Conservation (phyloP, 2,797 vertebrate genomes). For the Aphelocoma californica region DNA sequence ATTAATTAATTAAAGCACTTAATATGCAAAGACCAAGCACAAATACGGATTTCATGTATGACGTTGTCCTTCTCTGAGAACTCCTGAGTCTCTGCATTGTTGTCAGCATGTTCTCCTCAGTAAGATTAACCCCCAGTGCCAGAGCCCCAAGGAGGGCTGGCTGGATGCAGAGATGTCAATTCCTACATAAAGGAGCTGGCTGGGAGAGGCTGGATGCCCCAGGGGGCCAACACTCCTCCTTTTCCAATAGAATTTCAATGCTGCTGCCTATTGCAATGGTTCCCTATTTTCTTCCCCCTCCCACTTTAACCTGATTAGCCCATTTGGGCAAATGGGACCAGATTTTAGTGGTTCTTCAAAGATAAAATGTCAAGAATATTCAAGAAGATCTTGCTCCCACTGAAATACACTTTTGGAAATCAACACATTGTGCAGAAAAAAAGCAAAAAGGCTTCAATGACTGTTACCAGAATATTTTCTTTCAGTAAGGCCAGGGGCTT, state of each 20-base stretch:
- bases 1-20: no score
- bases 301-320: not conserved
- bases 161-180: rapidly evolving
- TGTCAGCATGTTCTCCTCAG: not conserved
- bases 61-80: not conserved
- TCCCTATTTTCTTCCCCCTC: not conserved
- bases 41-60: no score
- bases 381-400: not conserved
- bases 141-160: not conserved
- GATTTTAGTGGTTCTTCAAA: not conserved
- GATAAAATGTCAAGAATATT: not conserved
- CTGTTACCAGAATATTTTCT: not conserved
- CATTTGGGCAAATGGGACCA: not conserved
- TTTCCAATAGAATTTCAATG: not conserved
- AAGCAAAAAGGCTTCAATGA: not conserved
- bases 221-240: not conserved
- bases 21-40: no score
- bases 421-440: not conserved
- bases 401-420: not conserved
- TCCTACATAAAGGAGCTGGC: not conserved
- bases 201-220: not conserved
- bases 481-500: not conserved
- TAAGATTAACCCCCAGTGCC: rapidly evolving
- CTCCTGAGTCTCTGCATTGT: not conserved
- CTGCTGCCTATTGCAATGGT: not conserved